Base-by-base conservation (phyloP, 1,140 invertebrate genomes). In the Sesamia nonagrioides region DNA sequence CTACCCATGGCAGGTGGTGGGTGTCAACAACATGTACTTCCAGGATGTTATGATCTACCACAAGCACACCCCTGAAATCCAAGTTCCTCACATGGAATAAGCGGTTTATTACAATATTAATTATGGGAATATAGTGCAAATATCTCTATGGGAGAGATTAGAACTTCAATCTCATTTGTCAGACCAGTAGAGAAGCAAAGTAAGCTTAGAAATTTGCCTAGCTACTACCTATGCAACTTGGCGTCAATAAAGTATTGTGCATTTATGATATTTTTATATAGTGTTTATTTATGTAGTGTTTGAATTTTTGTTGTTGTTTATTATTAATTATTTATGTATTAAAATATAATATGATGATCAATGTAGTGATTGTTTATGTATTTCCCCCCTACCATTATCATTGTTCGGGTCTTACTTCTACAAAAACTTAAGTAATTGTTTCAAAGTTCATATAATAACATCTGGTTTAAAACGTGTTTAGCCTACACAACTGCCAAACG, bases 41-140 rank as follows among this genome's bases (percentile, higher is more conserved):
- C 91, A 96, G 63, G 96, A 97, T 78, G 95, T 97, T 17, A 89
- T 95, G 73, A 96, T 97, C 81, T 95, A 95, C 90, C 96, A 97
- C 85, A 96, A 96, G 83, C 92, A 92, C 9, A 95, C 95, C 8
- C 93, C 95, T 15, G 96, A 96, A 79, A 81, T 91, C 8, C 52
- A 68, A n/a, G 82, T 87, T 3, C 82, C 83, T 7, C 81, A 86
- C 52, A 18, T 18, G 48, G 63, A 79, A 82, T 78, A 75, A 52
- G 48, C 9, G 18, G 40, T 27, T 66, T n/a, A n/a, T n/a, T n/a
- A n/a, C n/a, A n/a, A n/a, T n/a, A n/a, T n/a, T n/a, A n/a, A n/a
- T n/a, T n/a, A n/a, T n/a, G n/a, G n/a, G n/a, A n/a, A n/a, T n/a
- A n/a, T n/a, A 45, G 42, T 45, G 42, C 2, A 45, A 45, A 45